Base-by-base conservation (phyloP, 2,888 invertebrate species). In the Erebia epiphron region DNA sequence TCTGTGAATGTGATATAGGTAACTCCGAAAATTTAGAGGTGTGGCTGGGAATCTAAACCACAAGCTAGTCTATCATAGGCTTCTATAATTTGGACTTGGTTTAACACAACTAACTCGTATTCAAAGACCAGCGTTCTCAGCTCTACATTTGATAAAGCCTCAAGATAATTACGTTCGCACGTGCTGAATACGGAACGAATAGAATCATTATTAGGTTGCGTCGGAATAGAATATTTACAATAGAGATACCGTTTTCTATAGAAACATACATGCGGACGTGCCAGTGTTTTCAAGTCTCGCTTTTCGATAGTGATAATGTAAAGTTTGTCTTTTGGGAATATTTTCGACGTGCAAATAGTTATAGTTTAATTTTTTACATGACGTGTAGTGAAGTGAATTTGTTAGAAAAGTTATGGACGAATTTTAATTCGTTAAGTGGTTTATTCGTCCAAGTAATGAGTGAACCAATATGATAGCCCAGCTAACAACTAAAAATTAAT, bases 101-200 rank as follows among this genome's bases (percentile, higher is more conserved):
- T 54, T 18, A 54, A 18, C 7, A 54, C 18, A 54, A 18, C 8
- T 16, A 54, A 54, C 10, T 54, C 16, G 8, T 41, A 57, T 35
- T 58, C 9, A 58, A 9, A 18, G 21, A 58, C 26, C 14, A 13
- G 26, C 54, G 18, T 9, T 41, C 60, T 60, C 35, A 35, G 26
- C 14, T 52, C n/a, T 50, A 9, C 49, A 41, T 60, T 68, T 18
- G 54, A 11, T 66, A 52, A 50, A 54, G 35, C 61, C 69, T 50
- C 52, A 58, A 52, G 62, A 63, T 61, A 69, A 72, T 52, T 67
- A 16, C 43, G n/a, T 72, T 69, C 52, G 67, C 62, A 67, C 62
- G 67, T 67, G 63, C 69, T 69, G 66, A 67, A 66, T 67, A 67
- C 66, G 11, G 65, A 69, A 41, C 10, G 43, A 60, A 60, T 43